Evolutionary conservation across 2,113 vertebrate species (phyloP).

Genomic region (Cyphomyrus discorhynchus): DNA sequence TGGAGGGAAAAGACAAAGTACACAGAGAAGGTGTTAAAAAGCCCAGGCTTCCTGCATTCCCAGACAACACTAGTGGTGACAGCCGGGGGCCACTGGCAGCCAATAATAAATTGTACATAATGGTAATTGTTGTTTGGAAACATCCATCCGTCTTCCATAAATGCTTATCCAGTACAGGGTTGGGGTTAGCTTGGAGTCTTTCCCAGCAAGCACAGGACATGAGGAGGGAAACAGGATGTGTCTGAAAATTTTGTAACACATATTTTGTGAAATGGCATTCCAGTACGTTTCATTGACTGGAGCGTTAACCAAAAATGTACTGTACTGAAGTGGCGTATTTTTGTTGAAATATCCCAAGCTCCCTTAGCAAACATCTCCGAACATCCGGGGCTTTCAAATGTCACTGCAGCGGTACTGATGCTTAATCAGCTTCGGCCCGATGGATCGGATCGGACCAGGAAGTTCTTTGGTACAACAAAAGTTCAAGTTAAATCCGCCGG

Average conservation of each 20-base stretch:
- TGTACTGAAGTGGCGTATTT: neutral
- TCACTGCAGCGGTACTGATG: neutral
- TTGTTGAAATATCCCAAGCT: neutral
- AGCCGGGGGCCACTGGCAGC: neutral
- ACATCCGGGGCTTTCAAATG: neutral
- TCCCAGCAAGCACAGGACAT: neutral
- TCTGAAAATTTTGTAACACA: neutral
- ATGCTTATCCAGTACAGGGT: neutral
- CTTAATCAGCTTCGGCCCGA: neutral
- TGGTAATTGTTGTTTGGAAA: neutral
- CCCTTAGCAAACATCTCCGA: neutral
- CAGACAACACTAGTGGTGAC: neutral
- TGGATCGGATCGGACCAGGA: neutral
- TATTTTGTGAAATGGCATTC: neutral
- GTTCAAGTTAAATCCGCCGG: neutral
- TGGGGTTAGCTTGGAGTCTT: neutral
- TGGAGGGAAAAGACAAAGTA: slow-evolving; percentile 24
- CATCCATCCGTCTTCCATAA: neutral
- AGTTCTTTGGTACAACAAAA: neutral
- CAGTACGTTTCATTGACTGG: neutral
- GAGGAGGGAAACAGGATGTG: neutral
- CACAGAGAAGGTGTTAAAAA: neutral
- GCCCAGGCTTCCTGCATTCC: neutral
- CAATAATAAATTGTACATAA: neutral
- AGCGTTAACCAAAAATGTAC: neutral